These are phyloP conservation scores for Amphibalanus amphitrite DNA, from an alignment of 1,140 invertebrate genomes.

Conservation along the genomic window DNA sequence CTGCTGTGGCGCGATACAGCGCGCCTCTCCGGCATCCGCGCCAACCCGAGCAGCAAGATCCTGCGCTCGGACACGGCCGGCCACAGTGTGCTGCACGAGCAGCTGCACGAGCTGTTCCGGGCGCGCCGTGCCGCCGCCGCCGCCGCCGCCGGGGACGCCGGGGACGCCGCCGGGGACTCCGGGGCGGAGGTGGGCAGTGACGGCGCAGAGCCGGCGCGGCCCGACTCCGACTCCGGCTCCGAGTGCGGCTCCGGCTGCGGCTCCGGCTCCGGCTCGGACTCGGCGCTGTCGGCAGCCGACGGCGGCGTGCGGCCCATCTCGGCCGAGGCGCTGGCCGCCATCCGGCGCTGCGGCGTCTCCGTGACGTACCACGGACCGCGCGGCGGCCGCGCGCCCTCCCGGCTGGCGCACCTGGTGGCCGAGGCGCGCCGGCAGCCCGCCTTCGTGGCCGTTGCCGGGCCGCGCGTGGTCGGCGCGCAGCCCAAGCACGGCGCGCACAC, in stretches of 20 bases:
- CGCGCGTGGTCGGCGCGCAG: background rate
- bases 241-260: too few species aligned
- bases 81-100: background rate
- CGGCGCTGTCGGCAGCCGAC: background rate
- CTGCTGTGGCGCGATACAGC: conserved; percentile 4
- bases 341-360: background rate
- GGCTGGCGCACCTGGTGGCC: background rate
- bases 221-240: background rate
- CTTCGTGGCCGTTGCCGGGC: background rate
- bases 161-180: too few species aligned
- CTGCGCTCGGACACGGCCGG: conserved; percentile 19
- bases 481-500: background rate
- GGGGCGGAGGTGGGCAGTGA: too few species aligned
- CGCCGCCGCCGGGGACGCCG: too few species aligned
- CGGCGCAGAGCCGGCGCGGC: background rate
- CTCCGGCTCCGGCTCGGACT: too few species aligned
- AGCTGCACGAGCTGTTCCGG: background rate
- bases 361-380: background rate
- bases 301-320: background rate
- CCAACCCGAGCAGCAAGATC: conserved; percentile 24
- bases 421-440: background rate
- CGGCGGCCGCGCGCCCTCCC: too few species aligned
- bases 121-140: too few species aligned
- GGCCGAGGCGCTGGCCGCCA: background rate
- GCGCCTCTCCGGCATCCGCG: conserved; percentile 19